Evolutionary conservation across 2,888 invertebrate species (phyloP).

Genomic region (Xylocampa areola): DNA sequence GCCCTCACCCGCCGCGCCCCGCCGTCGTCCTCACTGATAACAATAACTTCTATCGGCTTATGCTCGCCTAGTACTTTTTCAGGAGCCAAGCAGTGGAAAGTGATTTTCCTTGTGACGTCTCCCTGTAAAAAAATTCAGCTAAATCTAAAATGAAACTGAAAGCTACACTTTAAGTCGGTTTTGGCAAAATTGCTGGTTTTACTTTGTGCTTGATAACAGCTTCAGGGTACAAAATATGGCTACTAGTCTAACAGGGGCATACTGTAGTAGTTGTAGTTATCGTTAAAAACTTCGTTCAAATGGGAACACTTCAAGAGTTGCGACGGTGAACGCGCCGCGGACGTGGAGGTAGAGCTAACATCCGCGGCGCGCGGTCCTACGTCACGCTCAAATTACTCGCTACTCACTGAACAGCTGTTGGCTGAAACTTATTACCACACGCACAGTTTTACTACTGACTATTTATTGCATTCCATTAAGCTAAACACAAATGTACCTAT

Average conservation of each 20-base stretch:
- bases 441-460: conserved; percentile 19
- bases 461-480: not conserved
- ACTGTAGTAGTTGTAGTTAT: no score
- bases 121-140: conserved; percentile 42
- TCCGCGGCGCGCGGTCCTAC: not conserved
- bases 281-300: no score
- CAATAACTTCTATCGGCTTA: conserved; percentile 78
- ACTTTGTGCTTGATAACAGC: no score
- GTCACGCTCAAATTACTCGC: conserved; percentile 15
- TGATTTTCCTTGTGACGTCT: conserved; percentile 75
- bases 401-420: conserved; percentile 32
- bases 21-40: conserved; percentile 76
- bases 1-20: conserved; percentile 55
- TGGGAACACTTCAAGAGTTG: not conserved
- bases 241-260: no score
- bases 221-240: no score
- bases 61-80: conserved; percentile 87
- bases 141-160: not conserved
- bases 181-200: no score
- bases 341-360: no score
- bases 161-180: no score
- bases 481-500: not conserved
- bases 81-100: conserved; percentile 76
- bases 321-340: not conserved
- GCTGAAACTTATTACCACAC: conserved; percentile 41